These are phyloP conservation scores for Corythornis leucogaster DNA, from an alignment of 2,797 vertebrate genomes.

Conservation along the genomic window DNA sequence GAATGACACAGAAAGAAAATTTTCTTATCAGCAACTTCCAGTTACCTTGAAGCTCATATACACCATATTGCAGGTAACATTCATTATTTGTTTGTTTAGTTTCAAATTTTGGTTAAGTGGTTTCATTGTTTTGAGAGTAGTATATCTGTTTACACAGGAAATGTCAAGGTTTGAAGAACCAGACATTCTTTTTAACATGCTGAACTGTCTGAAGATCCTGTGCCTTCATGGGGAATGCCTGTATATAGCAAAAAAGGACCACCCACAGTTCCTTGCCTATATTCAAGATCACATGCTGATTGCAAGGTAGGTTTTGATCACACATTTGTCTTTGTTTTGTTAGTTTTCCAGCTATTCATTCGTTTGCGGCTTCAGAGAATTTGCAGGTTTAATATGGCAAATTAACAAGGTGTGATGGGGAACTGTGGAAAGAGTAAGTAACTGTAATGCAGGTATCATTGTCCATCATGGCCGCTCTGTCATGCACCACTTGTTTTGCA, in stretches of 20 bases:
- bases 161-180: constrained; percentile 98
- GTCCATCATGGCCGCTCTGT: not conserved
- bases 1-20: constrained; percentile 93
- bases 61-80: constrained; percentile 93
- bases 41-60: constrained; percentile 96
- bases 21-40: constrained; percentile 95
- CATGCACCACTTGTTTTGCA: not conserved
- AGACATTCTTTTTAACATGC: constrained; percentile 98
- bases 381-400: not conserved
- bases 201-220: constrained; percentile 95
- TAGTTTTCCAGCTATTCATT: not conserved
- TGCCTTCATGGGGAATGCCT: constrained; percentile 97
- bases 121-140: not conserved
- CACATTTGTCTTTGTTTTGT: not conserved
- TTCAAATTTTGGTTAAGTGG: not conserved
- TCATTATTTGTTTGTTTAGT: not conserved
- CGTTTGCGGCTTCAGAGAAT: not conserved
- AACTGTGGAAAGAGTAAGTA: not conserved
- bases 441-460: not conserved
- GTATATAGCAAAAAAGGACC: constrained; percentile 92
- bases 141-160: constrained; percentile 83
- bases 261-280: constrained; percentile 92
- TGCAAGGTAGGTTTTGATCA: constrained; percentile 83
- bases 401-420: not conserved
- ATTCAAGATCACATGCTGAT: constrained; percentile 98